These are phyloP conservation scores for Sclerodermus sp. DNA, from an alignment of 2,888 invertebrate genomes.

Conservation along the genomic window DNA sequence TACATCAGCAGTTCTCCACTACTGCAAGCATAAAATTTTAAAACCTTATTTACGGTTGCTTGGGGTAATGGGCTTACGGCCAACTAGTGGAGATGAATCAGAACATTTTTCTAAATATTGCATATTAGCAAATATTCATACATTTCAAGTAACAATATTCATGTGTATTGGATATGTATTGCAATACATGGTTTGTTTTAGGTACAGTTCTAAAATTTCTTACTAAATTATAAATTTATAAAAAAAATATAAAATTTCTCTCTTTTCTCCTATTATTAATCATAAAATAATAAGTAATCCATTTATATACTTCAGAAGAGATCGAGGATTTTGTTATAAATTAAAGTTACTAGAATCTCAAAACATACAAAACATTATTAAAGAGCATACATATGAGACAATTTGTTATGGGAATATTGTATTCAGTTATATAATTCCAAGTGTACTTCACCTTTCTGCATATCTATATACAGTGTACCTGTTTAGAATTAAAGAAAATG, in stretches of 20 bases:
- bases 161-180: slow-evolving; percentile 74
- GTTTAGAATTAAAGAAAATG: slow-evolving; percentile 77
- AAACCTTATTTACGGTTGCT: slow-evolving; percentile 75
- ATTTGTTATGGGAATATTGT: slow-evolving; percentile 72
- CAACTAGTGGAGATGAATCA: slow-evolving; percentile 66
- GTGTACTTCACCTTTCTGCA: slow-evolving; percentile 71
- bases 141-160: slow-evolving; percentile 67
- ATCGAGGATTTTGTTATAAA: slow-evolving; percentile 72
- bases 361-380: slow-evolving; percentile 30
- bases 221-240: background rate
- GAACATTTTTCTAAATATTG: slow-evolving; percentile 65
- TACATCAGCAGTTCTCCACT: slow-evolving; percentile 76
- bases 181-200: slow-evolving; percentile 79
- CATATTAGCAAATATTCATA: slow-evolving; percentile 70
- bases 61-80: slow-evolving; percentile 75
- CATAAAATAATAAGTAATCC: too few relatives aligned
- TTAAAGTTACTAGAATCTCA: slow-evolving; percentile 28
- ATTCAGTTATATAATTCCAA: slow-evolving; percentile 75
- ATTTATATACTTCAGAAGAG: slow-evolving; percentile 61
- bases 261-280: background rate
- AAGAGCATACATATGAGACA: slow-evolving; percentile 62
- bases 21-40: slow-evolving; percentile 81
- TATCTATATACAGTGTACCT: slow-evolving; percentile 74
- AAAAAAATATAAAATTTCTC: background rate
- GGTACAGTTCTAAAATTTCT: slow-evolving; percentile 56